These are phyloP conservation scores for Physeter macrocephalus DNA, from an alignment of 2,113 vertebrate species.

Conservation along the genomic window DNA sequence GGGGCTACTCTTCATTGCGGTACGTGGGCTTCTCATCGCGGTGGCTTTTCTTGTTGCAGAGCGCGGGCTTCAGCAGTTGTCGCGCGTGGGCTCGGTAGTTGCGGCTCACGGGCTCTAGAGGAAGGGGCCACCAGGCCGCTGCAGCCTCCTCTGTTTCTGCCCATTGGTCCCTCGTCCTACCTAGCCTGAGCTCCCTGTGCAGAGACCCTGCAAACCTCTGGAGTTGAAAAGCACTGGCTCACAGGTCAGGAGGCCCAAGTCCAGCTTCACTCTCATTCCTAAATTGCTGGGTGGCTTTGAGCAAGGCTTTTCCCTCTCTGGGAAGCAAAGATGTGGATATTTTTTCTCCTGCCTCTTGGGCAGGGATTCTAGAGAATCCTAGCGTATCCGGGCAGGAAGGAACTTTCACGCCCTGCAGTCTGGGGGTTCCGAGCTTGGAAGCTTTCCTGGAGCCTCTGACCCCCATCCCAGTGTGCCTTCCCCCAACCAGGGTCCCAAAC, in stretches of 20 bases:
- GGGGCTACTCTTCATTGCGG: no score
- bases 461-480: neutral
- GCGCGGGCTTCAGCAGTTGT: no score
- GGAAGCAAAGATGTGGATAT: neutral
- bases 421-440: neutral
- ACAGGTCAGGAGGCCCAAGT: neutral
- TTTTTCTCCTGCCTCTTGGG: neutral
- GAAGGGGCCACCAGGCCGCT: neutral
- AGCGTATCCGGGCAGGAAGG: neutral
- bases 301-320: neutral
- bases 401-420: no score
- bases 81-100: no score
- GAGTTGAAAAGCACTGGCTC: neutral
- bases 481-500: neutral
- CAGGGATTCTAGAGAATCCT: neutral
- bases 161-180: accelerated
- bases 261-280: neutral
- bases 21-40: no score
- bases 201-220: neutral
- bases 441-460: neutral
- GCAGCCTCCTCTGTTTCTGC: neutral
- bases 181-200: neutral
- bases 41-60: no score
- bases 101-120: no score
- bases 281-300: neutral